Evolutionary conservation across 2,113 vertebrate species (phyloP), one percentile per base, ranked within the genome.

Genomic region (Tor tambroides): DNA sequence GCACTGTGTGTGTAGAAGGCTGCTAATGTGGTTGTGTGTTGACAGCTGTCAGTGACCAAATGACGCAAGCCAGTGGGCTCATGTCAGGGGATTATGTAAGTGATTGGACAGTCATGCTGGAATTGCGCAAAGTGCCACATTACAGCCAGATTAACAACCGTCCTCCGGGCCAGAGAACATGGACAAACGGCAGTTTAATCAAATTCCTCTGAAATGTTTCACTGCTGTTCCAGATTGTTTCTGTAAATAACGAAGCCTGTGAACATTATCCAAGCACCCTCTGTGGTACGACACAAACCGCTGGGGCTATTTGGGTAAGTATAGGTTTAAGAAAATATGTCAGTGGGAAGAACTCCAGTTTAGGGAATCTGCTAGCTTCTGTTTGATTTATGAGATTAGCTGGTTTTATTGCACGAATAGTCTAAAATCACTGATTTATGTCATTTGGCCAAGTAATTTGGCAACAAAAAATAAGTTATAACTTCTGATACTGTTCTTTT

Each of bases 61-160:
- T 95, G 94, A 95, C 88, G 92, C 92, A 94, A 93, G 91, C 89
- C 91, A 91, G 87, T 72, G 82, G 89, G 91, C 91, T 91, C 93
- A 92, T 94, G 92, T 93, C 91, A 85, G 91, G 89, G 92, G 90
- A 94, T 96, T 95, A 95, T 92, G 93, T 94, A 96, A 96, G 93
- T 85, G 90, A 89, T 88, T 92, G 95, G 93, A 94, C 91, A 89
- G 91, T 83, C 82, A 87, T 61, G 78, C 88, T 85, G 89, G 80
- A 88, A 63, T 74, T 56, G 85, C 83, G 79, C 76, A 87, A 87
- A 86, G 83, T 12, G 26, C 88, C 85, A 90, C 91, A 90, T 91
- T 91, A 91, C 86, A 86, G 91, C 83, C 90, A 93, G 93, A 94
- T 93, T 92, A 93, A 92, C 91, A 90, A 89, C 88, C 86, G 54